phyloP scores from a whole-genome alignment of 2,113 vertebrate species.

The Leucopternis melanops region DNA sequence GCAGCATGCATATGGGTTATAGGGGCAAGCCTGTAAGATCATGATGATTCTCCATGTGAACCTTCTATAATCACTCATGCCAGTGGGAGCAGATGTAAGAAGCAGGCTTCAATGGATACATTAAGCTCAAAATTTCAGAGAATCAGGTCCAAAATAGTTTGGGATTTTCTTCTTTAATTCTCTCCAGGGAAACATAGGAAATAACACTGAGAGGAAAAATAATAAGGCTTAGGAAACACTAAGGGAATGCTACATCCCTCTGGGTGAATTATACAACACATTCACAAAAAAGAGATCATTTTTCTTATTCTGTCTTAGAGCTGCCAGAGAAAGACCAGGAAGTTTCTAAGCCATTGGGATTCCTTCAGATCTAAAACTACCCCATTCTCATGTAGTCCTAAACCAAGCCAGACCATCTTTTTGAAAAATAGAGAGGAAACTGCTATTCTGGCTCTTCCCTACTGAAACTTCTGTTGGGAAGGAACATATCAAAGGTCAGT shows the following conservation, averaged over 20 bases:
- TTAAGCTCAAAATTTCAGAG: not conserved
- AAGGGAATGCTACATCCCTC: not conserved
- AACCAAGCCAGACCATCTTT: not conserved
- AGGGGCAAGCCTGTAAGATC: not conserved
- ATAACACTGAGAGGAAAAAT: not conserved
- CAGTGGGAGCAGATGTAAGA: not conserved
- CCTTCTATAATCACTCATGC: not conserved
- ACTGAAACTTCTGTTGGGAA: not conserved
- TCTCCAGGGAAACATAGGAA: not conserved
- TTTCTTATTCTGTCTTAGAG: not conserved
- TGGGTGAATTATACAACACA: not conserved
- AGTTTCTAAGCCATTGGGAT: not conserved
- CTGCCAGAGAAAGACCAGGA: not conserved
- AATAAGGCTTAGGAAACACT: not conserved
- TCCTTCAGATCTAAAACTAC: not conserved
- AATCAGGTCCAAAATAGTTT: not conserved
- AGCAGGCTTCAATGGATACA: not conserved
- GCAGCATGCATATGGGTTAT: fast-evolving
- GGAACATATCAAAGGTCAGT: not conserved
- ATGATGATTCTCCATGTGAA: not conserved
- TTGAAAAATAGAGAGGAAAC: not conserved
- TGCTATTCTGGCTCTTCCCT: not conserved
- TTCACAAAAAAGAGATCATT: not conserved
- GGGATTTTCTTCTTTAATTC: not conserved
- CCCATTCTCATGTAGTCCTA: not conserved